Base-by-base conservation (phyloP, 2,797 vertebrate genomes). In the Chrysocyon brachyurus region DNA sequence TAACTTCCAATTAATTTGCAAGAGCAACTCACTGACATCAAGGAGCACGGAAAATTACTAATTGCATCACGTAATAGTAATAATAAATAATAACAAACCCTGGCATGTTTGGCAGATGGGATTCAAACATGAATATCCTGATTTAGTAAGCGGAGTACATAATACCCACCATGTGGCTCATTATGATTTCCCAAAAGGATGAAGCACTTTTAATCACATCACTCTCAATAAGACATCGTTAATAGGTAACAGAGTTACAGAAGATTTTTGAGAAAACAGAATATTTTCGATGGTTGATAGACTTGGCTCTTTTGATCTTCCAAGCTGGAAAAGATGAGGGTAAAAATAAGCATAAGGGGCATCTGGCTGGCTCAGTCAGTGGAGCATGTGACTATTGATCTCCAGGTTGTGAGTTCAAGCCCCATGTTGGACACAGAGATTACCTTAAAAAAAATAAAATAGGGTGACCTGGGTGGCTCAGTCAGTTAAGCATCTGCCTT, bases 181-280 rank as follows among this genome's bases (percentile, higher is more conserved):
- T 36, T 28, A 26, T 0, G 33, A n/a, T 79, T 75, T 88, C 70
- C 46, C 52, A 22, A 68, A 85, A 70, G 73, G 26, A 40, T 28
- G 33, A 94, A 33, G 3, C 52, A 24, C 28, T 8, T 40, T 68
- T 36, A 28, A 52, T 40, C 56, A 49, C 36, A 72, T 49, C 24
- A 49, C 16, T 28, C 10, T 5, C 9, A 72, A 3, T 15, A 21
- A 87, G n/a, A 56, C 11, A 40, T 8, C 21, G 14, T 82, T 84
- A 54, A 40, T 5, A n/a, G 79, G 28, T 26, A 28, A 40, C 1
- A 66, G 17, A 52, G 10, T n/a, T 40, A 68, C n/a, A 54, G 19
- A 57, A 28, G 17, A 17, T 31, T 54, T 90, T 88, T 85, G 24
- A 64, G 57, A 87, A 94, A 57, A 57, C 6, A 72, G 61, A 54